Percentiles rank a stretch among this genome's conserved stretches.
Evolutionary conservation across 2,888 invertebrate species (phyloP).

Genomic region (Eilema depressum): DNA sequence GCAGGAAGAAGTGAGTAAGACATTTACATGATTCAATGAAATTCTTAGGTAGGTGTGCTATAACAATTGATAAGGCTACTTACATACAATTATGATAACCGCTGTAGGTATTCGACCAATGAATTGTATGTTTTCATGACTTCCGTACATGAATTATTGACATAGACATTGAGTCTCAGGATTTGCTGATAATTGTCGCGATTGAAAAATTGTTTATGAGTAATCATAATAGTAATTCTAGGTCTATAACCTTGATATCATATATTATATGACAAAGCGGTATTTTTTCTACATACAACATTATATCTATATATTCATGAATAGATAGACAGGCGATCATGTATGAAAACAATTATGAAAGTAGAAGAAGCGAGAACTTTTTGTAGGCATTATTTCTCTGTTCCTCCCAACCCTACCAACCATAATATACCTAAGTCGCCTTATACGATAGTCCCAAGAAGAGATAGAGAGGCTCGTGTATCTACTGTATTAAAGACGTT

Average conservation of each 20-base stretch:
- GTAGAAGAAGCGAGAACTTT: no score
- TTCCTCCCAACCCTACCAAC: no score
- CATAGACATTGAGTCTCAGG: not conserved
- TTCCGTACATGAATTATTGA: not conserved
- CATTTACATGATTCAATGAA: not conserved
- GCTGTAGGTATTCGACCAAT: not conserved
- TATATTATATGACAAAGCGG: not conserved
- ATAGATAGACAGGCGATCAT: no score
- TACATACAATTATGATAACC: not conserved
- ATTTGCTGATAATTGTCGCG: not conserved
- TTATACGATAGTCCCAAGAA: no score
- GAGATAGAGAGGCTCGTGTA: no score
- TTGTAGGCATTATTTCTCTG: no score
- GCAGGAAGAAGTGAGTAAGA: not conserved
- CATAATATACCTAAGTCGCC: no score
- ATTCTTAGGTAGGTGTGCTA: slow-evolving; percentile 4
- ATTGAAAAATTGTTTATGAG: not conserved
- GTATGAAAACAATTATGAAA: no score
- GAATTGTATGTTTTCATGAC: not conserved
- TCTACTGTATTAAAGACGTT: no score
- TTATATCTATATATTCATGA: not conserved
- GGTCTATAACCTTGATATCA: not conserved
- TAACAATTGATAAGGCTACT: not conserved
- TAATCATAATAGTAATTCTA: not conserved
- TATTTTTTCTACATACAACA: not conserved